These are phyloP conservation scores for Pardalotus punctatus DNA, from an alignment of 2,113 vertebrate genomes.

Conservation along the genomic window DNA sequence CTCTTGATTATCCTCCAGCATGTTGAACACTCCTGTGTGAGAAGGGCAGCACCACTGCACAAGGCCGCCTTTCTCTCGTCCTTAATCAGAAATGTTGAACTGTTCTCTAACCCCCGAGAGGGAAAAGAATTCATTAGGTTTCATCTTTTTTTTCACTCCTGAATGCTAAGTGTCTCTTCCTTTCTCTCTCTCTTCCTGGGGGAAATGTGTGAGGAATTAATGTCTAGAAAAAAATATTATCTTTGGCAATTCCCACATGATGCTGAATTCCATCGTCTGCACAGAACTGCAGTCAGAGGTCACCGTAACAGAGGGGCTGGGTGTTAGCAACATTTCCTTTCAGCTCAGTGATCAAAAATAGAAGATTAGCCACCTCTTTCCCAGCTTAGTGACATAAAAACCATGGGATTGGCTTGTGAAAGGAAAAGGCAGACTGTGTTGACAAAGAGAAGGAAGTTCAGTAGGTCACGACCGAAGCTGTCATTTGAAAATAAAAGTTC, in stretches of 20 bases:
- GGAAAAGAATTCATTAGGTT: conserved; percentile 26
- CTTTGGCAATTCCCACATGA: neutral
- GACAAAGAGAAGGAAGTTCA: neutral
- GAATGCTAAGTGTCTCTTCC: neutral
- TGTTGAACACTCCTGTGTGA: neutral
- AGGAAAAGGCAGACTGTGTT: neutral
- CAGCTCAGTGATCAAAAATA: conserved; percentile 6
- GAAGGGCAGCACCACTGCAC: neutral
- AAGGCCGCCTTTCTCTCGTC: neutral
- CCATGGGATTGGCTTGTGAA: neutral
- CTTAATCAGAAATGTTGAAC: conserved; percentile 43
- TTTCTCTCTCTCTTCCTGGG: neutral
- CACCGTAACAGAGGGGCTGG: neutral
- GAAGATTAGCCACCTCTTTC: neutral
- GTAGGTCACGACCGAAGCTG: neutral
- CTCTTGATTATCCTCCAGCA: conserved; percentile 22
- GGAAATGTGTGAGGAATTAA: conserved; percentile 14
- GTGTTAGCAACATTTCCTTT: neutral
- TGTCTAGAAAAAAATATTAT: conserved; percentile 24
- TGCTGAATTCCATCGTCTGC: neutral
- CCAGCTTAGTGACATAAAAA: neutral
- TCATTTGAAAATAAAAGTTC: neutral
- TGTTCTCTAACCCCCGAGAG: neutral
- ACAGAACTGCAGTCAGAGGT: neutral
- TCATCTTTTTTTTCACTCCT: neutral